These are phyloP conservation scores for Prunella fulvescens DNA, from an alignment of 2,113 vertebrate species.

Conservation along the genomic window DNA sequence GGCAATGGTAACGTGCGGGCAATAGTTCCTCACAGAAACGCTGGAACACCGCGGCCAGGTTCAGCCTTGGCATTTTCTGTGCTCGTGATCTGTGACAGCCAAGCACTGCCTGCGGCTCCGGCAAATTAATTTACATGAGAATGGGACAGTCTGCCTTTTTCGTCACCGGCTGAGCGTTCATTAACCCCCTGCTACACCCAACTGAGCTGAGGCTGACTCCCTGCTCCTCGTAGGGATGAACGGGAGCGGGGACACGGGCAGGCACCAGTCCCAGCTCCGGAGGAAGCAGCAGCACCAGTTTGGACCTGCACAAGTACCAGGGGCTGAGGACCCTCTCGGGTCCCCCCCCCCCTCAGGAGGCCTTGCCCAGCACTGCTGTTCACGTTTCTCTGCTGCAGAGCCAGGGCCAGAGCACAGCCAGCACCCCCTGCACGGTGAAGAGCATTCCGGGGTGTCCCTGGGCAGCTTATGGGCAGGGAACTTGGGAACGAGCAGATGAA, in stretches of 20 bases:
- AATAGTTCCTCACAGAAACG: neutral
- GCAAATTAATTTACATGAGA: neutral
- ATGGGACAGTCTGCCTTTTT: neutral
- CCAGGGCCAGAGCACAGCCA: neutral
- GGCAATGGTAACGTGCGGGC: neutral
- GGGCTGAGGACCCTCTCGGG: neutral
- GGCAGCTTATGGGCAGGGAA: neutral
- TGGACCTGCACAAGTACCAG: neutral
- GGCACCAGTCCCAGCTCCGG: neutral
- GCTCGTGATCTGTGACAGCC: neutral
- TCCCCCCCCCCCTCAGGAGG: too few relatives aligned
- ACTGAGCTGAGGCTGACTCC: neutral
- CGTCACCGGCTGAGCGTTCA: neutral
- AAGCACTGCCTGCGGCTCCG: neutral
- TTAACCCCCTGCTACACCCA: neutral
- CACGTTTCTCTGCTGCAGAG: neutral
- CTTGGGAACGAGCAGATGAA: neutral
- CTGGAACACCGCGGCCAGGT: accelerated
- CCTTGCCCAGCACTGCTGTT: neutral
- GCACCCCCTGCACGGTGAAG: accelerated
- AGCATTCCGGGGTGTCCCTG: neutral
- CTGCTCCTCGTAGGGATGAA: neutral
- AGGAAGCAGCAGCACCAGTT: neutral
- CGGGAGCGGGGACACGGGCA: neutral
- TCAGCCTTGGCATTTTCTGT: neutral